Percentiles rank a stretch among this genome's conserved stretches.
phyloP scores from a whole-genome alignment of 2,888 invertebrate species.

The Catotricha subobsoleta region DNA sequence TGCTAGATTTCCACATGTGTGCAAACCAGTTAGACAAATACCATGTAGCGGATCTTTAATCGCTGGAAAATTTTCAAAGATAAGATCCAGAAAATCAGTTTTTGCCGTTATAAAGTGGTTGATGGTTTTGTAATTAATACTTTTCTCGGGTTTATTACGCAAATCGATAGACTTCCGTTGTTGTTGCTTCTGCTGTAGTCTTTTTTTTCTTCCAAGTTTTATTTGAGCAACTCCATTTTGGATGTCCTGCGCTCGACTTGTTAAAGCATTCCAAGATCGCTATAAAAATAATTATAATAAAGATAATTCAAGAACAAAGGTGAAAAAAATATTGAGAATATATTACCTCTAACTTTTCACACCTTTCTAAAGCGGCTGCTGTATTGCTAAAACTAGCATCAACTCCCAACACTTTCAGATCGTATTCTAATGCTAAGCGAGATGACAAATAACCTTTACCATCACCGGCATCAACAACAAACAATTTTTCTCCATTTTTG shows the following conservation, averaged over 20 bases:
- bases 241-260: slow-evolving; percentile 33
- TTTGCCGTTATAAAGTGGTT: slow-evolving; percentile 40
- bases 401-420: slow-evolving; percentile 58
- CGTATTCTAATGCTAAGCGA: slow-evolving; percentile 49
- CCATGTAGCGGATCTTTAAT: slow-evolving; percentile 11
- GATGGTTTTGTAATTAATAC: slow-evolving; percentile 39
- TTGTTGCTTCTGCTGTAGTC: slow-evolving; percentile 12
- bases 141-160: slow-evolving; percentile 6
- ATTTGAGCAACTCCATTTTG: slow-evolving; percentile 25
- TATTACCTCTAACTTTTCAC: slow-evolving; percentile 23
- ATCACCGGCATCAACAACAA: slow-evolving; percentile 70
- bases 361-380: slow-evolving; percentile 40
- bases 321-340: background rate
- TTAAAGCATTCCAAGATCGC: slow-evolving; percentile 35
- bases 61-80: slow-evolving; percentile 32
- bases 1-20: slow-evolving; percentile 77
- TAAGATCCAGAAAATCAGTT: slow-evolving; percentile 34
- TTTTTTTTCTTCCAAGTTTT: slow-evolving; percentile 17
- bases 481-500: slow-evolving; percentile 12
- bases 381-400: slow-evolving; percentile 56
- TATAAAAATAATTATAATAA: background rate
- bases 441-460: slow-evolving; percentile 76
- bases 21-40: slow-evolving; percentile 45
- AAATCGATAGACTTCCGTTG: background rate
- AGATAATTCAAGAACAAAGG: background rate